Evolutionary conservation across 2,888 invertebrate genomes (phyloP).

Genomic region (Caenorhabditis doughertyi): DNA sequence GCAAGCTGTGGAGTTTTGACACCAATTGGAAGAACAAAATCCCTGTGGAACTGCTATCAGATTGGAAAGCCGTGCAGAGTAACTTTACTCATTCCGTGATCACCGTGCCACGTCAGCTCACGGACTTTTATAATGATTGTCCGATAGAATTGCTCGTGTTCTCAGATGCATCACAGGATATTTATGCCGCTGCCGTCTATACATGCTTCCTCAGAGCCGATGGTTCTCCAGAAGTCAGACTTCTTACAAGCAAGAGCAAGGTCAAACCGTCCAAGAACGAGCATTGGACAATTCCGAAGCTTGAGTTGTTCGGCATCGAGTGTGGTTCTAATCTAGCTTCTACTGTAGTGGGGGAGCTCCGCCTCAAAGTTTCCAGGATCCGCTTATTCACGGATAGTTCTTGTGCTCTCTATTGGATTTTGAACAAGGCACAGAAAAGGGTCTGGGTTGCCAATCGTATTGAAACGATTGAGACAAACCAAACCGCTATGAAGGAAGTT

Average conservation of each 20-base stretch:
- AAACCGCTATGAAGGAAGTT: not conserved
- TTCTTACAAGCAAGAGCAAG: slow-evolving; percentile 69
- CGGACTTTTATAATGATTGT: not conserved
- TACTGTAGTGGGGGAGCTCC: not conserved
- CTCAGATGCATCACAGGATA: slow-evolving; percentile 27
- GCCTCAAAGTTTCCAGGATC: not conserved
- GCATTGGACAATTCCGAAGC: slow-evolving; percentile 18
- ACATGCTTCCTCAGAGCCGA: not conserved
- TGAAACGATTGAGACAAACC: not conserved
- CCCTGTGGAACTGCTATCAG: not conserved
- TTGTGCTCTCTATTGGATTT: slow-evolving; percentile 8
- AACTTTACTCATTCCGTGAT: not conserved
- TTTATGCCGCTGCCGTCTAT: not conserved
- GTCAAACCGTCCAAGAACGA: not conserved
- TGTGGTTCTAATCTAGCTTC: not conserved
- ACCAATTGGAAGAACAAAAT: slow-evolving; percentile 40
- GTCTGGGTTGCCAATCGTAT: slow-evolving; percentile 2
- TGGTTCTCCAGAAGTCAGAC: slow-evolving; percentile 37
- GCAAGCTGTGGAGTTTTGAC: slow-evolving; percentile 6
- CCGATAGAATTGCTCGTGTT: slow-evolving; percentile 7
- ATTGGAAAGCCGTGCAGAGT: not conserved
- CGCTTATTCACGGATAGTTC: not conserved
- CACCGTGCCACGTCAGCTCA: not conserved
- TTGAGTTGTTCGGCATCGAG: slow-evolving; percentile 4
- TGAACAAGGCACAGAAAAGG: not conserved